Percentiles rank a stretch among this genome's conserved stretches.
Conservation (phyloP, 2,113 vertebrate species). For the Gavia stellata region DNA sequence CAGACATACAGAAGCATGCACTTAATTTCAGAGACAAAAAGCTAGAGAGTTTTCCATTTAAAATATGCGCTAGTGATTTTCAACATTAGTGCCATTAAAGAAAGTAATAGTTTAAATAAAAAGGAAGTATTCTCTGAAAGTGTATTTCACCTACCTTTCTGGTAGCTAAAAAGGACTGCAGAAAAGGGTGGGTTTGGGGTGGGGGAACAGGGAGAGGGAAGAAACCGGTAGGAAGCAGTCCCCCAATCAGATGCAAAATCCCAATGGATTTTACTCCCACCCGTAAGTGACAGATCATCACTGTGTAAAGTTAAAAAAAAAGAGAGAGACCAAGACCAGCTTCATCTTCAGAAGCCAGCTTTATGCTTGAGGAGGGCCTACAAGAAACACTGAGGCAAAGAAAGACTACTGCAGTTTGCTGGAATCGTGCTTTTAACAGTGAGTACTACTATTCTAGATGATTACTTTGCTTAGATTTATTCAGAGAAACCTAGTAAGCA, state of each 20-base stretch:
- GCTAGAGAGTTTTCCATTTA: background rate
- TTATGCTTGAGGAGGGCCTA: accelerated
- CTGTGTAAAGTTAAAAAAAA: background rate
- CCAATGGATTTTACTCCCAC: background rate
- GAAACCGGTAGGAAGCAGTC: background rate
- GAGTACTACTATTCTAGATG: background rate
- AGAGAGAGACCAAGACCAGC: background rate
- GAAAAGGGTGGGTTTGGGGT: background rate
- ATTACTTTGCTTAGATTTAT: background rate
- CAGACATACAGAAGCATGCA: background rate
- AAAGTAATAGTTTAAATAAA: background rate
- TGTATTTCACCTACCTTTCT: background rate
- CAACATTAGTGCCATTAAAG: background rate
- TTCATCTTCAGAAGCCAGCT: background rate
- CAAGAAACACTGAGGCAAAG: background rate
- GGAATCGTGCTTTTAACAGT: background rate
- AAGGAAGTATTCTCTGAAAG: background rate
- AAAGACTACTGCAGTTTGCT: background rate
- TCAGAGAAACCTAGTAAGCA: background rate
- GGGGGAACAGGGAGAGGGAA: background rate
- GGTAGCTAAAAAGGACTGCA: background rate
- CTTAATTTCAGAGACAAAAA: background rate
- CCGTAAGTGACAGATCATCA: background rate
- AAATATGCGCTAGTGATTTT: background rate
- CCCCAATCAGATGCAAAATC: background rate